Conservation (phyloP, 2,797 vertebrate genomes). For the Melanotaenia trifasciata region DNA sequence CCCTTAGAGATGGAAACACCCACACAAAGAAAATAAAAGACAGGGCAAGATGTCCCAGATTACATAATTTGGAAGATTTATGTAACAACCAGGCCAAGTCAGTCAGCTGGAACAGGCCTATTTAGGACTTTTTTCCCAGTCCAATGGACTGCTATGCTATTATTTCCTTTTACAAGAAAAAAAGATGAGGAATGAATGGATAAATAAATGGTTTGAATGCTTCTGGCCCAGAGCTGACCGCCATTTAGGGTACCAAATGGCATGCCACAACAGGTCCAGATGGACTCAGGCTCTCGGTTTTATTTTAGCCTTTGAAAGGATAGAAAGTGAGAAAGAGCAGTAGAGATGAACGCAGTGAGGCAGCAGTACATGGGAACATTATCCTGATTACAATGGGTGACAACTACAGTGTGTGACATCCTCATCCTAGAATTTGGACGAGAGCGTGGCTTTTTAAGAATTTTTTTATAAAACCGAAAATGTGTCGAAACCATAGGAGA, state of each 20-base stretch:
- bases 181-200: not conserved
- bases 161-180: conserved; percentile 36
- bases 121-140: conserved; percentile 31
- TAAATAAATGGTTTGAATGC: conserved; percentile 23
- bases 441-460: no score
- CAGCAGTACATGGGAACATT: conserved; percentile 8
- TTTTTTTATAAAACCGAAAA: not conserved
- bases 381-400: not conserved
- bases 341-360: conserved; percentile 2
- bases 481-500: no score
- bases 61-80: conserved; percentile 63
- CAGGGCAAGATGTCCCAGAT: conserved; percentile 49
- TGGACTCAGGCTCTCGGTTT: conserved; percentile 54
- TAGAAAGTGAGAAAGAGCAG: conserved; percentile 18
- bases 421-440: no score
- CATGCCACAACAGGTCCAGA: conserved; percentile 74
- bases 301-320: conserved; percentile 57
- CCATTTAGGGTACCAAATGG: conserved; percentile 64
- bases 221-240: conserved; percentile 45
- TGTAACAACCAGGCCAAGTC: conserved; percentile 51
- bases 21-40: conserved; percentile 45
- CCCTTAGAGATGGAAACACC: conserved; percentile 43
- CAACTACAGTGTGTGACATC: no score
- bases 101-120: conserved; percentile 38
- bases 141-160: not conserved